Evolutionary conservation across 2,888 invertebrate species (phyloP), one percentile per base, ranked within the genome.

Genomic region (Lamellibrachia satsuma): DNA sequence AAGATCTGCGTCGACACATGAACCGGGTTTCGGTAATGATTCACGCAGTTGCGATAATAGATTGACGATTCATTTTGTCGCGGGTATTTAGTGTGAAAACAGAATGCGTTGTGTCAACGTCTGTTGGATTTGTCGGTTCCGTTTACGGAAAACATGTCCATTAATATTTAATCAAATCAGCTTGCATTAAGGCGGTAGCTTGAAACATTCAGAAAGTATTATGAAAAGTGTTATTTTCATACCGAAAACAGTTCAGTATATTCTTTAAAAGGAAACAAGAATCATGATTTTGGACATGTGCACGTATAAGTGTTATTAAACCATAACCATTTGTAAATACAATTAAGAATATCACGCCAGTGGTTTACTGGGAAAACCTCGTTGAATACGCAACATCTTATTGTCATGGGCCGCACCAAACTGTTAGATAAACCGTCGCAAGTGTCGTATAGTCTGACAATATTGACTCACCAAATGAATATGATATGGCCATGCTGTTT

Each of bases 21-120:
- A 22, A 75, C 6, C 75, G 75, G 22, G 75, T 22, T 22, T 75
- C 75, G 4, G 75, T 75, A 75, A 75, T 75, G 75, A 75, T 75
- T 75, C 75, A 75, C 75, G 75, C 15, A 75, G 75, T 75, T 15
- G 75, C n/a, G 75, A 75, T 75, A 75, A 75, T 75, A 75, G n/a
- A 75, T 75, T n/a, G 75, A 75, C 75, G 2, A 75, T 75, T 75
- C 75, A 75, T 75, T n/a, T 75, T 75, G 75, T 75, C 75, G 75
- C 75, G 75, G 75, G 75, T 75, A 22, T 75, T 75, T 75, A 75
- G 22, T 22, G 75, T 11, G 22, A 75, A 11, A 75, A 75, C 75
- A 75, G 15, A 75, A 75, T n/a, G 75, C 75, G n/a, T 75, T 75
- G 75, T 22, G 75, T n/a, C 75, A 15, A 22, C 75, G 75, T n/a